Conservation (phyloP, 2,113 vertebrate species). For the Tylochromis polylepis region DNA sequence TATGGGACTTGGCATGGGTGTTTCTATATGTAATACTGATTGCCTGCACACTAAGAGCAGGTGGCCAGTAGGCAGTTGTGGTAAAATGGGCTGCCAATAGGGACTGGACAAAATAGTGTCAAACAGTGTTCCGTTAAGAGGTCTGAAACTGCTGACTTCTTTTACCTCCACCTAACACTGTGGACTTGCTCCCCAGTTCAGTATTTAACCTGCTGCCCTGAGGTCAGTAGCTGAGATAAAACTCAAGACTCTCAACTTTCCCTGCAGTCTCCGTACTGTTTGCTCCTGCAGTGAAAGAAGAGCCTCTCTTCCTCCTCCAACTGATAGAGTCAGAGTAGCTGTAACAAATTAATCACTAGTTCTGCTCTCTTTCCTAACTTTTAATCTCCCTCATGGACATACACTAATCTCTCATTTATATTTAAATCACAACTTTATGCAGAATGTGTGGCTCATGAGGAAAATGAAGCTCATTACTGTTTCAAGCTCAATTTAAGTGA, state of each 20-base stretch:
- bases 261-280: not conserved
- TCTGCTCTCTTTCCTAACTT: not conserved
- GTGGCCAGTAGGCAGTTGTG: not conserved
- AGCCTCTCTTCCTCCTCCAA: not conserved
- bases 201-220: slow-evolving; percentile 32
- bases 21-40: not conserved
- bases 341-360: not conserved
- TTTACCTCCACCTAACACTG: not conserved
- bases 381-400: slow-evolving; percentile 36
- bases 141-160: not conserved
- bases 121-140: not conserved
- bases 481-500: slow-evolving; percentile 20
- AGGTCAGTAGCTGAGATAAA: slow-evolving; percentile 17
- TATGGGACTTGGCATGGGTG: not conserved
- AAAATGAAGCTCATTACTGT: slow-evolving; percentile 24
- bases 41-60: not conserved
- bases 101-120: not conserved
- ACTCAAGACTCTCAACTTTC: not conserved
- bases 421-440: slow-evolving; percentile 43
- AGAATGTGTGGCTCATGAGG: slow-evolving; percentile 7
- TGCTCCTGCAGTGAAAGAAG: not conserved
- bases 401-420: slow-evolving; percentile 54
- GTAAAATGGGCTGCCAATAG: not conserved
- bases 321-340: not conserved
- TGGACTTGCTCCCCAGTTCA: not conserved